Base-by-base conservation (phyloP, 2,888 invertebrate genomes). In the Noctua comes region DNA sequence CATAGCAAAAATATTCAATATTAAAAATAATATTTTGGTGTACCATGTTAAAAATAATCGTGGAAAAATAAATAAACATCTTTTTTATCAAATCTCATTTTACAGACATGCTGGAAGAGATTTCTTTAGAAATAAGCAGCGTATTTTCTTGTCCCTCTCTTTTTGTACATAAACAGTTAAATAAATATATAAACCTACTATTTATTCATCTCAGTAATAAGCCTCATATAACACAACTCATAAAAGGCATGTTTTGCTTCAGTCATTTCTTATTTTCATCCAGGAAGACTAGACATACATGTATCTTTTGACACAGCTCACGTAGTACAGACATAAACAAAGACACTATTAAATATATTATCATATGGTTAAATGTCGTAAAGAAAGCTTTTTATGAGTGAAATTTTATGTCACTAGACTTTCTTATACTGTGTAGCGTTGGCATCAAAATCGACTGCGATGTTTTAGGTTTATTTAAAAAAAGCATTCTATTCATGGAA, bases 351-450 rank as follows among this genome's bases (percentile, higher is more conserved):
- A 85, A 82, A 86, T 76, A 66, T 82, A 87, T 81, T 83, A 82
- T 80, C 83, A 88, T 88, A 83, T 40, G 83, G 80, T 88, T 78
- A 79, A 85, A 84, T 73, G 84, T 79, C 88, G 75, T 91, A 91
- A 90, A 90, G 27, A 73, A 16, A 77, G 73, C 13, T 80, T 90
- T 91, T 91, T 91, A 91, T 84, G 88, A 84, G 81, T 86, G 80
- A 90, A 79, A 80, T 88, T 89, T 90, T 90, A 90, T 88, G 85
- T 81, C 80, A 68, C 78, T 82, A 76, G 31, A 79, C 76, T 88
- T 86, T 84, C 86, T 79, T 86, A 82, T 85, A 79, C 54, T 66
- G 80, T 78, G 89, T 88, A 86, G 71, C 73, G 82, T 75, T 59
- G 43, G 69, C 79, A 82, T 66, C 73, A 64, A 54, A 83, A 66